Evolutionary conservation across 2,113 vertebrate genomes (phyloP), one percentile per base, ranked within the genome.

Genomic region (Oryzias celebensis): DNA sequence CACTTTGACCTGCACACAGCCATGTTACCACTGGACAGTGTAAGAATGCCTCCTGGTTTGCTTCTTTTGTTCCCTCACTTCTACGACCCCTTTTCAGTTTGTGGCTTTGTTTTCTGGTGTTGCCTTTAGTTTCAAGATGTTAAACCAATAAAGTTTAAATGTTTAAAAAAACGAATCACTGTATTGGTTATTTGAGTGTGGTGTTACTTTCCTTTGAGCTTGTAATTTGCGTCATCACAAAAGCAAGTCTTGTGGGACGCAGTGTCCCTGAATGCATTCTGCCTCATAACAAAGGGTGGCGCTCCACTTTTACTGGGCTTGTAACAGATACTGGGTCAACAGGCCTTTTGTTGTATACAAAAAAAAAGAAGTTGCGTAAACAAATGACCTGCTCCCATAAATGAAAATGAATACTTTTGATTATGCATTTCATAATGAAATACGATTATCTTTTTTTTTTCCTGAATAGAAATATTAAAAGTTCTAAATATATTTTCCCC

Each of bases 91-190:
- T 53, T 63, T 26, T 20, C 14, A 20, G 1, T 42, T 52, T 47
- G 47, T 76, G 54, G 75, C 61, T 55, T 80, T 45, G 56, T 80
- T 88, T 87, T 77, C 72, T 80, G 73, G 74, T 90, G 85, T 86
- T 82, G 76, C 76, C 81, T 84, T 87, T 81, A 77, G 71, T 86
- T 88, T 84, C 70, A 87, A 71, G 64, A 81, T 86, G 77, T 89
- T 81, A 70, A 91, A 81, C 74, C 82, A 91, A 90, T 91, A 91
- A 91, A 89, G 84, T 89, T 90, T 87, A 75, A 85, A 83, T 87
- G 85, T 88, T 86, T 80, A 87, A 83, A 76, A 87, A 76, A 87
- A 83, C 71, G 58, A 78, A 65, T 57, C 5, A 14, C 18, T 55
- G 47, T 51, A 4, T 68, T 65, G 46, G 7, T 52, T 36, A 7